Evolutionary conservation across 2,888 invertebrate genomes (phyloP).

Genomic region (Melitaea athalia): DNA sequence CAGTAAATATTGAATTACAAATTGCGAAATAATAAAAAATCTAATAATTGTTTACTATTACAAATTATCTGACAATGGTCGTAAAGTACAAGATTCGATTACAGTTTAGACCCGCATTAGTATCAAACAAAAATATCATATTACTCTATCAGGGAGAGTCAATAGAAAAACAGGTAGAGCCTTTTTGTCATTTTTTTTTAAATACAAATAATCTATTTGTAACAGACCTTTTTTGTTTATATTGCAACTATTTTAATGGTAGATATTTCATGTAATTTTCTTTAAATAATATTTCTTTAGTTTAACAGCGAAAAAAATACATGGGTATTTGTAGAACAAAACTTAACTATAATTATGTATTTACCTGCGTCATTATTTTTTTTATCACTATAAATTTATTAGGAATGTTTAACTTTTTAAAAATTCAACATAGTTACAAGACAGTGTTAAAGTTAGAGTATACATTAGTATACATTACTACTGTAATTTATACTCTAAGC

Average conservation of each 20-base stretch:
- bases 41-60: slow-evolving; percentile 74
- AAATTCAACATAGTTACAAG: no score
- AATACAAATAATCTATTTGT: not conserved
- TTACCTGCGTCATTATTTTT: no score
- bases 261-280: no score
- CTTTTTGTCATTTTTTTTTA: slow-evolving; percentile 12
- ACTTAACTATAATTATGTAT: no score
- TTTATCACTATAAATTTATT: no score
- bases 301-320: no score
- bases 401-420: no score
- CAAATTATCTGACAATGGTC: slow-evolving; percentile 71
- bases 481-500: no score
- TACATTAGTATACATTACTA: no score
- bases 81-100: slow-evolving; percentile 57
- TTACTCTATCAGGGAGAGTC: slow-evolving; percentile 50
- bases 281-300: not conserved
- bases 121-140: slow-evolving; percentile 67
- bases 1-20: slow-evolving; percentile 30
- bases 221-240: not conserved
- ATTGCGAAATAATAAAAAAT: slow-evolving; percentile 46
- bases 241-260: no score
- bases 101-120: slow-evolving; percentile 50
- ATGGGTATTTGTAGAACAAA: no score
- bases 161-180: slow-evolving; percentile 19
- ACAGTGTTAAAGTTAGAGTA: no score